phyloP scores from a whole-genome alignment of 2,113 vertebrate species.

The Ariopsis seemanni region DNA sequence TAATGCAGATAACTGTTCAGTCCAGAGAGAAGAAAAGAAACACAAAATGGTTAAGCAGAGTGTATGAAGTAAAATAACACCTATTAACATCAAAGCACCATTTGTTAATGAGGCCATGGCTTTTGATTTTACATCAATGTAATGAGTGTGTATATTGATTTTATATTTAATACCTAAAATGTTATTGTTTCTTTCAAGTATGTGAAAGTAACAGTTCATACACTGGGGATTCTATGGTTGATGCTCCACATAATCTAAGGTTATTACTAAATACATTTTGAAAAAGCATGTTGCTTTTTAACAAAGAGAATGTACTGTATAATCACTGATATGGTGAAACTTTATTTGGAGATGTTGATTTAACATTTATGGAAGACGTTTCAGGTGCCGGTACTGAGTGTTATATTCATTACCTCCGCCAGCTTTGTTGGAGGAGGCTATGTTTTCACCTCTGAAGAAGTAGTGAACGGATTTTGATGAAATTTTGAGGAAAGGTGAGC shows the following conservation, averaged over 20 bases:
- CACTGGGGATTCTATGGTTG: not conserved
- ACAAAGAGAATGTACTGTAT: not conserved
- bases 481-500: too few relatives aligned
- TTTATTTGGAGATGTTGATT: not conserved
- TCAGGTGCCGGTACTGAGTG: not conserved
- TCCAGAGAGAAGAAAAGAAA: conserved; percentile 24
- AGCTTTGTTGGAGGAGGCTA: too few relatives aligned
- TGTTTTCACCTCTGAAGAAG: too few relatives aligned
- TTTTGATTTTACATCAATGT: not conserved
- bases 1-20: conserved; percentile 90
- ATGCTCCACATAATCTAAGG: not conserved
- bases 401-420: too few relatives aligned
- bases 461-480: too few relatives aligned
- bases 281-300: not conserved
- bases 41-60: not conserved
- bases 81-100: not conserved
- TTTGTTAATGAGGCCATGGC: not conserved
- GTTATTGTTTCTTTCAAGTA: not conserved
- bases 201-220: not conserved
- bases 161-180: not conserved
- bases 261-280: not conserved
- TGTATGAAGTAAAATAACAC: not conserved
- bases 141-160: not conserved
- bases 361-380: not conserved
- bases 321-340: not conserved